Evolutionary conservation across 2,888 invertebrate species (phyloP).

Genomic region (Drosophila pseudotalamancana): DNA sequence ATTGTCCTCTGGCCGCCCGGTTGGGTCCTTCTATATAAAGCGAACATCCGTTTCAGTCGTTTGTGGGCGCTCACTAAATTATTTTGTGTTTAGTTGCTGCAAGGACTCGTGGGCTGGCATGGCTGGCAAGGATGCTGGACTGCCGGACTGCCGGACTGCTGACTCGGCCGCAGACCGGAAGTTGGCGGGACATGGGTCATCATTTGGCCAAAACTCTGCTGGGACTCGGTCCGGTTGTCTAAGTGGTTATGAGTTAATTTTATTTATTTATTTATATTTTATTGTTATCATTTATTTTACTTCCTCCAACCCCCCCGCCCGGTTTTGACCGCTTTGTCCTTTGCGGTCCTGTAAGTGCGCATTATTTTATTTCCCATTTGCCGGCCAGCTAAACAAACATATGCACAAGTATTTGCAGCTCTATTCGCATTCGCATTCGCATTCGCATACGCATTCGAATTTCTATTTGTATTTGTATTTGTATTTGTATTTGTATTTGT

Average conservation of each 20-base stretch:
- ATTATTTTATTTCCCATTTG: constrained; percentile 48
- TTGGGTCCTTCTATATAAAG: constrained; percentile 35
- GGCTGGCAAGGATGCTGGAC: too few species aligned
- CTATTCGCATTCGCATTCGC: constrained; percentile 19
- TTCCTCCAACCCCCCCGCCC: constrained; percentile 12
- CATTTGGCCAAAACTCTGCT: constrained; percentile 36
- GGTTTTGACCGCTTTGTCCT: not conserved
- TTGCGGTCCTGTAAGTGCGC: constrained; percentile 45
- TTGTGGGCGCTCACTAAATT: constrained; percentile 68
- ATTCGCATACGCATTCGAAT: constrained; percentile 26
- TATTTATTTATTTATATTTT: constrained; percentile 81
- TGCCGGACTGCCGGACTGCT: not conserved
- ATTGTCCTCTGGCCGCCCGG: constrained; percentile 26
- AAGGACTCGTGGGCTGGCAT: constrained; percentile 10
- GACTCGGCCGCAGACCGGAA: constrained; percentile 9
- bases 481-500: constrained; percentile 17
- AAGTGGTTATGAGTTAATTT: constrained; percentile 81
- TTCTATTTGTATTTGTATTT: constrained; percentile 30
- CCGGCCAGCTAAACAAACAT: constrained; percentile 25
- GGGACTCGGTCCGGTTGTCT: constrained; percentile 55
- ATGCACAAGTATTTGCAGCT: constrained; percentile 34
- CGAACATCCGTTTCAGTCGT: constrained; percentile 59
- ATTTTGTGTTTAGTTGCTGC: constrained; percentile 76
- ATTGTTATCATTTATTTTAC: constrained; percentile 77
- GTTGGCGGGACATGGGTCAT: constrained; percentile 39